phyloP scores from a whole-genome alignment of 2,797 vertebrate species.

The Telmatherina bonti region DNA sequence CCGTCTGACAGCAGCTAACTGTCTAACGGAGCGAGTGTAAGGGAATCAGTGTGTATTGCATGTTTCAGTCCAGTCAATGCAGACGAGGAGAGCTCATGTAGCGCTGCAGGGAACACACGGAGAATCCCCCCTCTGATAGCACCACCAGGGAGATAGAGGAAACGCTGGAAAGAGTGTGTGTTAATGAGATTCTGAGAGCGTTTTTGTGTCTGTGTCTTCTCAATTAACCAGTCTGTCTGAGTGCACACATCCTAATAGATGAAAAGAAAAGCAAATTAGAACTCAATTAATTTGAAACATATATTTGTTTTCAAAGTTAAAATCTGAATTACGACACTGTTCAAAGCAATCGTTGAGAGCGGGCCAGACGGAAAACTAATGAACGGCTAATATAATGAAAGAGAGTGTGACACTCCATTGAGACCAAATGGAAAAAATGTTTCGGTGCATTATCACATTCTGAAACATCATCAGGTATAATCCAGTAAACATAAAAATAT shows the following conservation, averaged over 20 bases:
- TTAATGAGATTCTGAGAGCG: conserved; percentile 8
- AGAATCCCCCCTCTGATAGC: conserved; percentile 53
- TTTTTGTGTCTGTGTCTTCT: conserved; percentile 19
- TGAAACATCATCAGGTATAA: conserved; percentile 2
- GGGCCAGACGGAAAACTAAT: conserved; percentile 7
- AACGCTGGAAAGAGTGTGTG: conserved; percentile 11
- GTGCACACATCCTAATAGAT: conserved; percentile 18
- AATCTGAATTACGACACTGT: conserved; percentile 15
- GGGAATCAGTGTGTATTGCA: conserved; percentile 45
- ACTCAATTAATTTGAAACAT: conserved; percentile 17
- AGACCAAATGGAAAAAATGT: conserved; percentile 12
- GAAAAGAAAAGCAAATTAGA: conserved; percentile 34
- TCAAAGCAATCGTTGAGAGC: conserved; percentile 16
- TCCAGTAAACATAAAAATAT: not conserved
- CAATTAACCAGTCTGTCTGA: conserved; percentile 14
- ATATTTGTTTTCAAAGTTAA: conserved; percentile 29
- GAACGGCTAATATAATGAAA: conserved; percentile 21
- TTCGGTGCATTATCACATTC: conserved; percentile 2
- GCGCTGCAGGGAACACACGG: conserved; percentile 56
- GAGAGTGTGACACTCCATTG: not conserved
- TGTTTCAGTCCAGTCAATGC: conserved; percentile 54
- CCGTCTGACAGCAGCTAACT: conserved; percentile 38
- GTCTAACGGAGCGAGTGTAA: conserved; percentile 37
- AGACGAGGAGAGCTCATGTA: conserved; percentile 54
- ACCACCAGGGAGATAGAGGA: conserved; percentile 41